Evolutionary conservation across 1,140 invertebrate species (phyloP).

Genomic region (Drosophila melanica): DNA sequence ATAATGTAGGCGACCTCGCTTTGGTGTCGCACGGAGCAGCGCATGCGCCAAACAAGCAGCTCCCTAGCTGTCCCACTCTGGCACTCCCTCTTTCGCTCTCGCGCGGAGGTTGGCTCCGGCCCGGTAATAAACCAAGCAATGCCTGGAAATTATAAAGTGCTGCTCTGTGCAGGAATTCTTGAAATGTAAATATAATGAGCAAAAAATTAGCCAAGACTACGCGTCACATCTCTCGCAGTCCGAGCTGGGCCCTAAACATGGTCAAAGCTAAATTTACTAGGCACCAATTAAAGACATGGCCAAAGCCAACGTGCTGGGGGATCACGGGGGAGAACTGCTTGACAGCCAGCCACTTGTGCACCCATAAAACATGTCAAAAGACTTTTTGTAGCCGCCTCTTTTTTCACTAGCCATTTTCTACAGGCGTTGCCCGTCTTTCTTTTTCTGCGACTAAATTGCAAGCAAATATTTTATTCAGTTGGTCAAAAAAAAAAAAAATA

Average conservation of each 20-base stretch:
- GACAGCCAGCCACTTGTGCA: conserved; percentile 42
- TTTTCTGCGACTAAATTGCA: conserved; percentile 36
- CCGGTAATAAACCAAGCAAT: conserved; percentile 70
- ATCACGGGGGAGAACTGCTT: conserved; percentile 28
- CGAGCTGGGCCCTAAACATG: conserved; percentile 61
- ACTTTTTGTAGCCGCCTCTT: conserved; percentile 40
- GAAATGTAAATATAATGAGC: conserved; percentile 83
- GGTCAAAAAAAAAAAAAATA: conserved; percentile 35
- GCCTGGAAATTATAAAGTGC: conserved; percentile 76
- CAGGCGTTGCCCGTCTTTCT: conserved; percentile 19
- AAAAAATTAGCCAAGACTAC: conserved; percentile 77
- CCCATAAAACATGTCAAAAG: conserved; percentile 78
- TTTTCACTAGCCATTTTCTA: conserved; percentile 26
- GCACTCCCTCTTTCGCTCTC: conserved; percentile 27
- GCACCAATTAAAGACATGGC: conserved; percentile 71
- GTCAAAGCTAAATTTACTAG: conserved; percentile 81
- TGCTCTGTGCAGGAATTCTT: conserved; percentile 66
- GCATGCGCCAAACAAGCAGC: conserved; percentile 49
- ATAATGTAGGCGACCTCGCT: conserved; percentile 74
- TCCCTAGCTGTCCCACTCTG: conserved; percentile 57
- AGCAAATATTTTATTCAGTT: conserved; percentile 57
- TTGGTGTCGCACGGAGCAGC: conserved; percentile 19
- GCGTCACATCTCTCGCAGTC: conserved; percentile 27
- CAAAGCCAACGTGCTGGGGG: conserved; percentile 17
- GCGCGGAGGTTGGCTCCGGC: neutral